Conservation (phyloP, 2,888 invertebrate species). For the Catotricha subobsoleta region DNA sequence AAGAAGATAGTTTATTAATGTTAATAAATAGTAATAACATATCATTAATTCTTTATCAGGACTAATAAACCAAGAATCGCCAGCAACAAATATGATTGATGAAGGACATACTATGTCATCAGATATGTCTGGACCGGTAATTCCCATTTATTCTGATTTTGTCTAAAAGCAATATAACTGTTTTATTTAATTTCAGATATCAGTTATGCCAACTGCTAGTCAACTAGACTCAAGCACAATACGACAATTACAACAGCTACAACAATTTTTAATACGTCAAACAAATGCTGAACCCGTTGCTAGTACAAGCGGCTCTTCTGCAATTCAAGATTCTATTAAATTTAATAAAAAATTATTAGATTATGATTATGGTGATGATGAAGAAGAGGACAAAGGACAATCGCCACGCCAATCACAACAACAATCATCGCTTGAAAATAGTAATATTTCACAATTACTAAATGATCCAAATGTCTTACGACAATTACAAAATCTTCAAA, state of each 20-base stretch:
- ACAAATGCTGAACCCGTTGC: slow-evolving; percentile 20
- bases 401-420: slow-evolving; percentile 16
- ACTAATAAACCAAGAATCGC: slow-evolving; percentile 8
- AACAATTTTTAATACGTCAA: slow-evolving; percentile 35
- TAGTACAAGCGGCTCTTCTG: slow-evolving; percentile 22
- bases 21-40: background rate
- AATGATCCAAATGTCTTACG: slow-evolving; percentile 78
- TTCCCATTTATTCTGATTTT: slow-evolving; percentile 18
- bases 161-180: background rate
- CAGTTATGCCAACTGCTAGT: slow-evolving; percentile 22
- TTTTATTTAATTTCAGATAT: slow-evolving; percentile 14
- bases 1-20: slow-evolving; percentile 9
- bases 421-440: slow-evolving; percentile 11
- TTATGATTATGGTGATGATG: slow-evolving; percentile 85
- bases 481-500: slow-evolving; percentile 67
- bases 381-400: slow-evolving; percentile 38
- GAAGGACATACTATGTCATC: slow-evolving; percentile 8
- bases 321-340: slow-evolving; percentile 36
- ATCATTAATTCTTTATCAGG: background rate
- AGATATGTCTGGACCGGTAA: slow-evolving; percentile 8
- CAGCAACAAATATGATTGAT: slow-evolving; percentile 8
- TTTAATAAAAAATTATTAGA: slow-evolving; percentile 73
- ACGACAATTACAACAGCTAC: slow-evolving; percentile 42
- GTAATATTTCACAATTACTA: slow-evolving; percentile 27
- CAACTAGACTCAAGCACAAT: slow-evolving; percentile 19